Base-by-base conservation (phyloP, 2,888 invertebrate genomes). In the Plemyria rubiginata region DNA sequence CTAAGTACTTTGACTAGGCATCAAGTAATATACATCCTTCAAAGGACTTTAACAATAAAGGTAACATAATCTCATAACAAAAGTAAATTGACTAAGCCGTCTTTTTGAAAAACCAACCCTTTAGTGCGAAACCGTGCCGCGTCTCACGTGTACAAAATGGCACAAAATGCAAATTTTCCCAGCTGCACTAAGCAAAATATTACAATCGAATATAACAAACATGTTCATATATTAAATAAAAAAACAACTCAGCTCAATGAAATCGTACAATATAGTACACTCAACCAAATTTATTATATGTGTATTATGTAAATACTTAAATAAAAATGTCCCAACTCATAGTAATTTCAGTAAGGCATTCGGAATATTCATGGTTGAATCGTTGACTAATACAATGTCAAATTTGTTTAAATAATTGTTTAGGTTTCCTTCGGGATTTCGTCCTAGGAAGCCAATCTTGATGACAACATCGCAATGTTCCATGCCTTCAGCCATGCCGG, bases 381-480 rank as follows among this genome's bases (percentile, higher is more conserved):
- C 99, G 79, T 98, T 96, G 16, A 97, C 94, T 38, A 99, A 91
- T 0, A 99, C 99, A 69, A 99, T 96, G 84, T 99, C 99, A 84
- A 97, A 99, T 9, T 94, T 94, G 8, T 96, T 94, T 90, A 96
- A 94, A 79, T 97, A 99, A 57, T 93, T 93, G 0, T 94, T 93
- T 15, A 98, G 89, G 79, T 95, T 95, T 29, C 94, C 94, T 60
- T 95, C 95, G 0, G 94, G 88, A 82, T 97, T 95, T 67, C 96
- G 95, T 71, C 97, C 98, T 0, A 99, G 94, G 87, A 98, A 99
- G 48, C 99, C 99, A 70, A 99, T 96, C 89, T 97, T 98, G 52
- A 99, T 90, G 53, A 98, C 94, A 36, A 95, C 94, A 62, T 95
- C 94, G 4, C 95, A 93, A 66, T 96, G 93, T 0, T 96, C 95